phyloP scores from a whole-genome alignment of 1,140 invertebrate species.

The Neodiprion fabricii region DNA sequence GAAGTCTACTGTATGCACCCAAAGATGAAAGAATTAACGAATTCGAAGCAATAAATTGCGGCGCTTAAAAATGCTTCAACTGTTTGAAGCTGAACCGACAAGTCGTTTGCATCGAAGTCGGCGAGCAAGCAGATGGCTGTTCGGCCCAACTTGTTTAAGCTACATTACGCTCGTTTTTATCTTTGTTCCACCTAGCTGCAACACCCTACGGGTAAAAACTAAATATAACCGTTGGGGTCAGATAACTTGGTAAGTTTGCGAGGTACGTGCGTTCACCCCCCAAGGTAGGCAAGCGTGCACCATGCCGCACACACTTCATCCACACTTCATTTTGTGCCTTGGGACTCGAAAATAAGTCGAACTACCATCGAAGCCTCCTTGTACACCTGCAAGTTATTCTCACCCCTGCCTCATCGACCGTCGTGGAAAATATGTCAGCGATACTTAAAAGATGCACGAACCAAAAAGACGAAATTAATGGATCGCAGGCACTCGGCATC shows the following conservation, averaged over 20 bases:
- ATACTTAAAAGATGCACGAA: too few species aligned
- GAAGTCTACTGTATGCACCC: too few species aligned
- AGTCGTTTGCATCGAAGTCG: background rate
- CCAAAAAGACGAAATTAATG: too few species aligned
- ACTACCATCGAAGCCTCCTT: background rate
- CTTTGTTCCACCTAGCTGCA: background rate
- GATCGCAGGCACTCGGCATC: too few species aligned
- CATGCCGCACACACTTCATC: background rate
- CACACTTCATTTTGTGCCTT: background rate
- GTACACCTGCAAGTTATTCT: too few species aligned
- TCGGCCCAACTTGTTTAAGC: background rate
- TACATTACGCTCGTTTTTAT: background rate
- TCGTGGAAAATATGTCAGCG: too few species aligned
- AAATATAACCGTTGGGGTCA: constrained; percentile 12
- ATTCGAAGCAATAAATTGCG: too few species aligned
- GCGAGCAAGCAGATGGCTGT: background rate
- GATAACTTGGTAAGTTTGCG: background rate
- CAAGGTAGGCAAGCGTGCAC: background rate
- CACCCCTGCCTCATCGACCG: too few species aligned
- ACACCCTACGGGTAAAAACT: constrained; percentile 2
- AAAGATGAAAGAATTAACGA: too few species aligned
- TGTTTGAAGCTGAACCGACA: background rate
- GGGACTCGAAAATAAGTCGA: background rate
- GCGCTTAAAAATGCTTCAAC: too few species aligned
- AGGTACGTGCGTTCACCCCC: background rate